phyloP scores from a whole-genome alignment of 1,140 invertebrate genomes.

The Caligus rogercresseyi region DNA sequence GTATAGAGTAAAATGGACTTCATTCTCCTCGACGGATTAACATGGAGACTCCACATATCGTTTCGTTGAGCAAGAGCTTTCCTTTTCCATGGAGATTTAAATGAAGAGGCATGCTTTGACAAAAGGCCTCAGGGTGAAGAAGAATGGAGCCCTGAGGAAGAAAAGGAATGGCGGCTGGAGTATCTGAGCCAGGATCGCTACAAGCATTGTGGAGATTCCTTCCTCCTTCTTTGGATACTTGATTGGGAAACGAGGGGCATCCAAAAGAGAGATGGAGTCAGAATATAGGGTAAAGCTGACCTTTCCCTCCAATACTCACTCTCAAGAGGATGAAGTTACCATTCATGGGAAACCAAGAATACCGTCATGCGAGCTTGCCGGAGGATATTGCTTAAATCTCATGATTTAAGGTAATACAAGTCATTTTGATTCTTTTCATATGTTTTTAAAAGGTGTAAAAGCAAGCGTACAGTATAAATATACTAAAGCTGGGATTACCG shows the following conservation, averaged over 20 bases:
- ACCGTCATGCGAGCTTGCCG: background rate
- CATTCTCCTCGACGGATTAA: too few species aligned
- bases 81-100: too few species aligned
- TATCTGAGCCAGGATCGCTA: background rate
- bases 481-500: too few species aligned
- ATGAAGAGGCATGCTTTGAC: background rate
- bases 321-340: background rate
- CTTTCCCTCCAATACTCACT: background rate
- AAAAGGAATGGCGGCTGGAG: background rate
- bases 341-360: background rate
- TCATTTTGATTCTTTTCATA: too few species aligned
- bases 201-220: background rate
- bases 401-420: background rate
- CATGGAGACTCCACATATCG: too few species aligned
- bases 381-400: background rate
- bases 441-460: too few species aligned
- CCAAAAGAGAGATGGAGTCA: background rate
- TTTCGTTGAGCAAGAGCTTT: too few species aligned
- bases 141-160: background rate
- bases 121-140: background rate
- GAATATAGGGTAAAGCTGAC: background rate
- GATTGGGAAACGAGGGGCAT: background rate
- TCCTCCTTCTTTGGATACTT: background rate
- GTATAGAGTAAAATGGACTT: too few species aligned
- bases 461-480: too few species aligned